Evolutionary conservation across 2,113 vertebrate genomes (phyloP), one percentile per base, ranked within the genome.

Genomic region (Eudyptes chrysolophus): DNA sequence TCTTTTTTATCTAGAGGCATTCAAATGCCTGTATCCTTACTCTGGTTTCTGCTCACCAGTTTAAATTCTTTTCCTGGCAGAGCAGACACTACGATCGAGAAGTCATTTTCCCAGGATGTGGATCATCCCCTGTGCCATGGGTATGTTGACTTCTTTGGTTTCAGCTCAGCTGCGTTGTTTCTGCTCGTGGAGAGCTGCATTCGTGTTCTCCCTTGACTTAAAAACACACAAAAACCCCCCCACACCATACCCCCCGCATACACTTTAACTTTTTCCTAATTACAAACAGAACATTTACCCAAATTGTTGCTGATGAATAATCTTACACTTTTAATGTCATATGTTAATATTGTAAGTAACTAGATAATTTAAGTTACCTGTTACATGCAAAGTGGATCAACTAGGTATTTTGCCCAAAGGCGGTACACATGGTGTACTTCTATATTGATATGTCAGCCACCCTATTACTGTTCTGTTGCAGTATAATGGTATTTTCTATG

Each of bases 201-300:
- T 89, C 62, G 15, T 77, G 16, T 70, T 87, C 55, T 75, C 64
- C 17, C 16, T 68, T 55, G 14, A 76, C 26, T 51, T 58, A 52
- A 83, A 82, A 75, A 32, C 21, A 24, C 27, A 13, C 25, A 38
- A 42, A 42, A 75, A 77, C 69, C 19, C 2, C 3, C 6, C 7
- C 26, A 32, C 16, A 32, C 13, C 7, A 72, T 64, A 4, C 4
- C 11, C 3, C 6, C 3, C 11, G 3, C 1, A 0, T 26, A 58
- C 8, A 32, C 34, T 46, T 69, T 18, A 80, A 52, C 11, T 40
- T 84, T 74, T 83, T 54, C 46, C 20, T 74, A 68, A 44, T 74
- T 78, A 42, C 32, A 42, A 46, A 84, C 8, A 12, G 21, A 80
- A n/a, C 21, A 19, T 62, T 84, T 82, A 48, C 24, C 26, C 64